These are phyloP conservation scores for Piprites chloris DNA, from an alignment of 2,113 vertebrate species.

Conservation along the genomic window DNA sequence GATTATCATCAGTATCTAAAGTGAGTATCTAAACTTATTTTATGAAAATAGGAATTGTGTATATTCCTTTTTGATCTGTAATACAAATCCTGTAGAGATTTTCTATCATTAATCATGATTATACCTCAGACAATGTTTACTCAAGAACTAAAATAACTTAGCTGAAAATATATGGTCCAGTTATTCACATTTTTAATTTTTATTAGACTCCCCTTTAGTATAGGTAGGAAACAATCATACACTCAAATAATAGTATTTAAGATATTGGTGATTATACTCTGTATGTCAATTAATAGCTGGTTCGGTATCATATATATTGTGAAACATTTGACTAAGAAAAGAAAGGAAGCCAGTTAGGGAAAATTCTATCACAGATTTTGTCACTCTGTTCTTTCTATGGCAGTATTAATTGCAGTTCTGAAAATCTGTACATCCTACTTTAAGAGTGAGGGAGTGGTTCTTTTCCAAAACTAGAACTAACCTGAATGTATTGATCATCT, in stretches of 20 bases:
- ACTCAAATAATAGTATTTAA: not conserved
- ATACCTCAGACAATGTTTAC: not conserved
- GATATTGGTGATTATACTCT: not conserved
- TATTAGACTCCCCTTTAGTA: not conserved
- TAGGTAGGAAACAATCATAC: not conserved
- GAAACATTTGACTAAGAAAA: not conserved
- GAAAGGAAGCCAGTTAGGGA: not conserved
- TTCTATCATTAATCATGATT: not conserved
- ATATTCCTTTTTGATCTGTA: not conserved
- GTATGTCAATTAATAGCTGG: not conserved
- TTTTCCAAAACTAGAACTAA: not conserved
- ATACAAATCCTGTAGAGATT: not conserved
- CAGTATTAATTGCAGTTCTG: not conserved
- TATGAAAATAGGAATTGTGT: not conserved
- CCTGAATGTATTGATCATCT: not conserved
- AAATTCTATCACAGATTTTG: not conserved
- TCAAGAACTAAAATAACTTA: not conserved
- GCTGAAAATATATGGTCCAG: not conserved
- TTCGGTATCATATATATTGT: not conserved
- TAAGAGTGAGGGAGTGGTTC: not conserved
- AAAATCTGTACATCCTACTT: not conserved
- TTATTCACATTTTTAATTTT: not conserved
- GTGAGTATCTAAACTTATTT: slow-evolving; percentile 56
- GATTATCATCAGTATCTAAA: slow-evolving; percentile 72
- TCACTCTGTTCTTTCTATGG: not conserved